phyloP scores from a whole-genome alignment of 2,888 invertebrate genomes.

The Pterostichus madidus region DNA sequence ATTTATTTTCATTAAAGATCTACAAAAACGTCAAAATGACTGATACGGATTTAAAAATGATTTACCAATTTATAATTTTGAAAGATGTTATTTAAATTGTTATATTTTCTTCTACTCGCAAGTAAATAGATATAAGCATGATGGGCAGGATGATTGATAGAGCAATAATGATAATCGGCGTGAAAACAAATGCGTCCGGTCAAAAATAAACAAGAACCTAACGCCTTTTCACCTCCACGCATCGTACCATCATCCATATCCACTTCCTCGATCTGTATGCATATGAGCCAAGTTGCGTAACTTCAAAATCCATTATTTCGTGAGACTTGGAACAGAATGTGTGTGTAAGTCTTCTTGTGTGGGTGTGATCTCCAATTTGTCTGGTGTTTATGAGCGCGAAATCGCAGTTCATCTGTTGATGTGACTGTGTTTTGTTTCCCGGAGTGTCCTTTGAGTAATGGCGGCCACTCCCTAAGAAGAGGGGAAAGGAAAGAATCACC shows the following conservation, averaged over 20 bases:
- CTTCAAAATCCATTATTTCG: conserved; percentile 15
- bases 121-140: no score
- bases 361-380: conserved; percentile 52
- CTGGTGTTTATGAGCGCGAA: conserved; percentile 38
- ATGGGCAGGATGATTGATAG: conserved; percentile 24
- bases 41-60: no score
- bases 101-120: no score
- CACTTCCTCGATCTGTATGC: conserved; percentile 12
- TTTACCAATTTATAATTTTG: no score
- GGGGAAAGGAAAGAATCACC: conserved; percentile 12
- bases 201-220: conserved; percentile 35
- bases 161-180: conserved; percentile 43
- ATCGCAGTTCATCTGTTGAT: conserved; percentile 41
- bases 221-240: conserved; percentile 23
- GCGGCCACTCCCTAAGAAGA: conserved; percentile 47
- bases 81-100: no score
- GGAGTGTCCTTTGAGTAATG: conserved; percentile 56
- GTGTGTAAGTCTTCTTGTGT: conserved; percentile 1
- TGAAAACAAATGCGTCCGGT: conserved; percentile 40
- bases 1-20: no score
- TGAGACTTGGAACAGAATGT: background rate
- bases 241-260: background rate
- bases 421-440: conserved; percentile 52
- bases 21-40: no score
- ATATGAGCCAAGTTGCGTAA: conserved; percentile 27